phyloP scores from a whole-genome alignment of 2,113 vertebrate genomes.

The Aegotheles bennettii region DNA sequence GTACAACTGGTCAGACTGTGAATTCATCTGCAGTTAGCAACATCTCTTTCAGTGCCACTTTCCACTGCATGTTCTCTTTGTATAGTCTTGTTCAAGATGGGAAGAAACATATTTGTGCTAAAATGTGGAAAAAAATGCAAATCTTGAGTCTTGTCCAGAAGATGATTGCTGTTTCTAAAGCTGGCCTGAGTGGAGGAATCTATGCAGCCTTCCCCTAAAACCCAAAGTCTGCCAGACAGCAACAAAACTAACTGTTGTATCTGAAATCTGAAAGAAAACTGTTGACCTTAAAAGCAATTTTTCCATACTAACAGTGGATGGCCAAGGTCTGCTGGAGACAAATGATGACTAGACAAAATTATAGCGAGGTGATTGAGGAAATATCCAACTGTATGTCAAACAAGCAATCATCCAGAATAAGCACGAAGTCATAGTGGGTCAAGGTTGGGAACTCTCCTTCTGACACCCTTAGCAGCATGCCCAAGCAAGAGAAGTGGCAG shows the following conservation, averaged over 20 bases:
- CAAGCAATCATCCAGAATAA: not conserved
- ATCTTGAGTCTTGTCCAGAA: not conserved
- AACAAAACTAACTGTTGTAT: not conserved
- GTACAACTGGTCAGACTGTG: not conserved
- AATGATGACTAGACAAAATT: not conserved
- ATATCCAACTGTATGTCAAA: not conserved
- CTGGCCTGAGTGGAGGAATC: not conserved
- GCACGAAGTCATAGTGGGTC: not conserved
- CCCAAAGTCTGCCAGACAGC: not conserved
- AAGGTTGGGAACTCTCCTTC: not conserved
- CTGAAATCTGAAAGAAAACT: not conserved
- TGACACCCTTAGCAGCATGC: rapidly evolving
- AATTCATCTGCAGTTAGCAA: not conserved
- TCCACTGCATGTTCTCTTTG: not conserved
- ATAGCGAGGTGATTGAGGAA: not conserved
- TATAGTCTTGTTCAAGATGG: not conserved
- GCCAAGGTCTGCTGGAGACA: not conserved
- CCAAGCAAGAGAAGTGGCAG: not conserved
- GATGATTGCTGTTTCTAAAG: not conserved
- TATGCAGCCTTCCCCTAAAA: not conserved
- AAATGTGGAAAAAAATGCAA: not conserved
- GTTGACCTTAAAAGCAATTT: not conserved
- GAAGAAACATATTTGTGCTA: not conserved
- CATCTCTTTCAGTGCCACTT: not conserved
- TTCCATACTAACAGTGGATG: not conserved